Base-by-base conservation (phyloP, 2,113 vertebrate genomes). In the Petrocephalus zakoni region DNA sequence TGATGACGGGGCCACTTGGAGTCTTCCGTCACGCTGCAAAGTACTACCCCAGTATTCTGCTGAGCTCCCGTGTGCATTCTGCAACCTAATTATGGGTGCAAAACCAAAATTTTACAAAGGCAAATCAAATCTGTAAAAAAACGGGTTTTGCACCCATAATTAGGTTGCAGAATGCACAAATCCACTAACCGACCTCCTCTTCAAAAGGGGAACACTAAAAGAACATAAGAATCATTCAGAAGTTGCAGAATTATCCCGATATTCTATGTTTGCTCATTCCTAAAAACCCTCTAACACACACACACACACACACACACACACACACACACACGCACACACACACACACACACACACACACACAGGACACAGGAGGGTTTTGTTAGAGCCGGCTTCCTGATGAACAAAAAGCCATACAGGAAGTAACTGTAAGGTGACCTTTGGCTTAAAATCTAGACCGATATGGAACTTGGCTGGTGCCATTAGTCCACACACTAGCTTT, bases 401-500 rank as follows among this genome's bases (percentile, higher is more conserved):
- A 87, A 84, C 88, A 85, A 58, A 42, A 88, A 58, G 64, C 86
- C 87, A 87, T 90, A 87, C 88, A 92, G 90, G 93, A 94, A 92
- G 92, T 88, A 86, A 88, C 88, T 91, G 53, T 84, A 25, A n/a
- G 42, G 34, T 55, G 86, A 89, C 72, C 75, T 87, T 86, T 83
- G 90, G 90, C 90, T 92, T 89, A 15, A 61, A 42, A 91, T 89
- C 92, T 81, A 93, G 92, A 91, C 91, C 89, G 90, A 90, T 90
- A 86, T 89, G 92, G 91, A 92, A 90, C 92, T 92, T 91, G 56
- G 90, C 92, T 92, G 91, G 92, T 87, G 81, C 89, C 93, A 92
- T 89, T 29, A 90, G 88, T 88, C 72, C 82, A 89, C 94, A 95
- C 93, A 95, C 93, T 94, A 81, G 88, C 82, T 92, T 90, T 93